Evolutionary conservation across 2,113 vertebrate genomes (phyloP).

Genomic region (Nestor notabilis): DNA sequence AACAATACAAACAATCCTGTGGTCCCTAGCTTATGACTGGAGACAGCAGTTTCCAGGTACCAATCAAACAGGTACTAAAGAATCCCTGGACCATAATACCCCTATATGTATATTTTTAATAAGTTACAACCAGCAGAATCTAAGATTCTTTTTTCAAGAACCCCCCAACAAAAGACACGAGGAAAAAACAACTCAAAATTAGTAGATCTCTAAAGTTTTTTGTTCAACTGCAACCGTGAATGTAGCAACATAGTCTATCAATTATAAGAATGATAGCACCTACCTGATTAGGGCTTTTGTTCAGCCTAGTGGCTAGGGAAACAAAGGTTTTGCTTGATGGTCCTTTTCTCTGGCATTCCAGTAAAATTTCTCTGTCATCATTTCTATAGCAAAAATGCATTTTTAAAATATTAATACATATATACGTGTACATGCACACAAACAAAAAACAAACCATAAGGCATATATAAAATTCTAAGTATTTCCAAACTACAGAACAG

Average conservation of each 20-base stretch:
- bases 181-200: background rate
- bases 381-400: conserved; percentile 76
- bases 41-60: background rate
- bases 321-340: conserved; percentile 89
- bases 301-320: conserved; percentile 81
- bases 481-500: background rate
- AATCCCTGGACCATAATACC: background rate
- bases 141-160: background rate
- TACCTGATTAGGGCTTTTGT: conserved; percentile 89
- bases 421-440: background rate
- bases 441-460: background rate
- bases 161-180: background rate
- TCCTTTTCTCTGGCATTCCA: conserved; percentile 88
- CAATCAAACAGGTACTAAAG: background rate
- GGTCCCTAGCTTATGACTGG: background rate
- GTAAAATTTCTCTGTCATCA: conserved; percentile 90
- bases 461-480: background rate
- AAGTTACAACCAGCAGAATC: background rate
- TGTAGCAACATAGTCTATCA: background rate
- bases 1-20: background rate
- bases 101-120: background rate
- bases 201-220: background rate
- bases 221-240: background rate
- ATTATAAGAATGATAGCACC: background rate
- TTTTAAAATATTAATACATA: background rate